Evolutionary conservation across 2,113 vertebrate species (phyloP), one percentile per base, ranked within the genome.

Genomic region (Halcyon malimbica): DNA sequence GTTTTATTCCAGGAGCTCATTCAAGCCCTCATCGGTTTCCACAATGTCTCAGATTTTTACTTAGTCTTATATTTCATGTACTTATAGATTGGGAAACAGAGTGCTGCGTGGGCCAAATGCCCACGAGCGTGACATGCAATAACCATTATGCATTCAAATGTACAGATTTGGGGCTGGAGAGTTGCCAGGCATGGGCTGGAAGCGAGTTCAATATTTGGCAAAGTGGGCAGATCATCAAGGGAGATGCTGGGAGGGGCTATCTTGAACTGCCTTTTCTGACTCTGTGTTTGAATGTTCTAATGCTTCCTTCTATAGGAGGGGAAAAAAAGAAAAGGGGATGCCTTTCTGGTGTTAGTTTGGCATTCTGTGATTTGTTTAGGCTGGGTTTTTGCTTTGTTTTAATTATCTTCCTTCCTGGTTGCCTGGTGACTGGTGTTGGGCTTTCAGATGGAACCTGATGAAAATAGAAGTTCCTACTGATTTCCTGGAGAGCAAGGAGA

Each of bases 141-240:
- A 95, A 83, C 87, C 87, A 89, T 95, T 95, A 92, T 37, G 21
- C n/a, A 96, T 93, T 68, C 94, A 89, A 84, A 11, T 60, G 73
- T 68, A 69, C 80, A 35, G 92, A 90, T 93, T 94, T 87, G 64
- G 56, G 87, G 78, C 25, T 91, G 97, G 97, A 95, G 74, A 67
- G 79, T 56, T 91, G 97, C 97, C 97, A 98, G 85, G 92, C 83
- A 4, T 12, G 96, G 93, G 93, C 93, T 96, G 97, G 95, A 94
- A 97, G 94, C 29, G 19, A 62, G 92, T 88, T 69, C 91, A 54
- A 60, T 63, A 1, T 92, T 94, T 93, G 95, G 87, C 94, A 87
- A 86, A 84, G 84, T 60, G 87, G 89, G 77, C 90, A 92, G 50
- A 94, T 64, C 79, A 64, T 37, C 75, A 7, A 18, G 89, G 78